Evolutionary conservation across 2,888 invertebrate species (phyloP).

Genomic region (Marronus borbonicus): DNA sequence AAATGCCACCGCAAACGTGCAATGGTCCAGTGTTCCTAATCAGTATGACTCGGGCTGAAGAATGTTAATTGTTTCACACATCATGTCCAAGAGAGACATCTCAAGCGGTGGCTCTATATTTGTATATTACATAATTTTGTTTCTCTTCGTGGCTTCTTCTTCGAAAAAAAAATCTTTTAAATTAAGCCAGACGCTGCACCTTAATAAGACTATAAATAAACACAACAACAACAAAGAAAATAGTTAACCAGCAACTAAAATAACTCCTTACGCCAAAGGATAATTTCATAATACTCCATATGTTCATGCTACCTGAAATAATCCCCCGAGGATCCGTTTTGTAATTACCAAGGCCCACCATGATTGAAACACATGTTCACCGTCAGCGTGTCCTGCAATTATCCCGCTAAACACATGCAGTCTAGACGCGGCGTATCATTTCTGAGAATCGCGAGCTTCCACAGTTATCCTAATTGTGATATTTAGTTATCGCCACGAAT

Average conservation of each 20-base stretch:
- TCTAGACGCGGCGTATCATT: not conserved
- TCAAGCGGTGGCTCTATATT: too few relatives aligned
- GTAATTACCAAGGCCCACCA: slow-evolving; percentile 8
- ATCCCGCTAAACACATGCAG: slow-evolving; percentile 8
- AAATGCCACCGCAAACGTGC: too few relatives aligned
- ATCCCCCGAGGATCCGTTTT: slow-evolving; percentile 12
- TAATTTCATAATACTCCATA: slow-evolving; percentile 10
- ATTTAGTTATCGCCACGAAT: not conserved
- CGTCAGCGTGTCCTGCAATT: slow-evolving; percentile 6
- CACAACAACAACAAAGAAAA: too few relatives aligned
- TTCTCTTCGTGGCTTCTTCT: too few relatives aligned
- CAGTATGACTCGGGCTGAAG: too few relatives aligned
- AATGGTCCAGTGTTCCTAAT: too few relatives aligned
- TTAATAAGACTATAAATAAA: too few relatives aligned
- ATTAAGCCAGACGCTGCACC: too few relatives aligned
- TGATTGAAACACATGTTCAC: slow-evolving; percentile 14
- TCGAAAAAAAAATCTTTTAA: too few relatives aligned
- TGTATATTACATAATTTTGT: too few relatives aligned
- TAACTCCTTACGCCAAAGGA: not conserved
- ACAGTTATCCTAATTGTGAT: not conserved
- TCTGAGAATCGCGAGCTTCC: slow-evolving; percentile 8
- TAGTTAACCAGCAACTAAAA: not conserved
- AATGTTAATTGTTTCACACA: too few relatives aligned
- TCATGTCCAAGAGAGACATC: too few relatives aligned
- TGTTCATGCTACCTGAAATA: slow-evolving; percentile 6